Base-by-base conservation (phyloP, 2,888 invertebrate genomes). In the Odontomyia ornata region DNA sequence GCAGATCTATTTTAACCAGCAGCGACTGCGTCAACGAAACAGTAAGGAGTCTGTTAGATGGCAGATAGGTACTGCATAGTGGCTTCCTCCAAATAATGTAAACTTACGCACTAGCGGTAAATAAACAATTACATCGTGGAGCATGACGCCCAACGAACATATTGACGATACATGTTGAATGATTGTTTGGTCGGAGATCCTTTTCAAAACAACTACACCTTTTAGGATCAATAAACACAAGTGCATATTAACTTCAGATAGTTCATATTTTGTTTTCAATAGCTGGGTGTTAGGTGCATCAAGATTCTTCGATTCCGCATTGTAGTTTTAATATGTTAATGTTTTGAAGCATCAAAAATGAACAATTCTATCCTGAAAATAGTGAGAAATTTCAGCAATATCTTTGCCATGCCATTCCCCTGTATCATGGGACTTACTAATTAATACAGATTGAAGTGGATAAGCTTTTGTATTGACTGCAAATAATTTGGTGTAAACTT, bases 201-300 rank as follows among this genome's bases (percentile, higher is more conserved):
- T 78, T 80, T 65, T 79, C 76, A 78, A 80, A 80, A 80, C 78
- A 80, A 80, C 67, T 71, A 79, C 77, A 73, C 72, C 36, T 72
- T 78, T 77, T 67, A 75, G 75, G 56, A 79, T 76, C 77, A 80
- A 80, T 80, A 80, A 80, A 80, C 80, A 80, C 72, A 76, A 75
- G 78, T 56, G 64, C 15, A 64, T 47, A 64, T 75, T 75, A 52
- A 47, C 23, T 75, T 30, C 46, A 43, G 15, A 43, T 65, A 21
- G 56, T 60, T 4, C 25, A 60, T 13, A 60, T 15, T 13, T 60
- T 7, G 3, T 3, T n/a, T n/a, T n/a, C n/a, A n/a, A n/a, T n/a
- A n/a, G n/a, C n/a, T n/a, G n/a, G n/a, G n/a, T n/a, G n/a, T n/a
- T n/a, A n/a, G n/a, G n/a, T n/a, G n/a, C n/a, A n/a, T n/a, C n/a